phyloP scores from a whole-genome alignment of 2,797 vertebrate species.

The Amphiprion clarkii region DNA sequence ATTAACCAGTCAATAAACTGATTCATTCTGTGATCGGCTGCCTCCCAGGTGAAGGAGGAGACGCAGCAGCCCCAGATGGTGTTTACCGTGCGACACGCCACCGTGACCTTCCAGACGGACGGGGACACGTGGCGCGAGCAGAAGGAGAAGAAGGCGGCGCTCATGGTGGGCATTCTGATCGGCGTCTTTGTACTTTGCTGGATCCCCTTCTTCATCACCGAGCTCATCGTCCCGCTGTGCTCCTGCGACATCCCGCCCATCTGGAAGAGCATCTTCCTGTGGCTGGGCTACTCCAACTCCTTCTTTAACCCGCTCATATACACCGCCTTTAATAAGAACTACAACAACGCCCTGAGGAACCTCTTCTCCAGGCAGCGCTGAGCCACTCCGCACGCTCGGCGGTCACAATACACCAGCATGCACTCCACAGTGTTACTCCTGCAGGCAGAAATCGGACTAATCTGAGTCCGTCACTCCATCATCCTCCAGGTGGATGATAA shows the following conservation, averaged over 20 bases:
- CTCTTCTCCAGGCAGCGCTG: slow-evolving; percentile 92
- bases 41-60: slow-evolving; percentile 89
- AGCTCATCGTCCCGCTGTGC: slow-evolving; percentile 94
- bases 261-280: slow-evolving; percentile 98
- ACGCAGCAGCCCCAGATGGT: slow-evolving; percentile 91
- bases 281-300: slow-evolving; percentile 98
- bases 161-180: slow-evolving; percentile 97
- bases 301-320: slow-evolving; percentile 99
- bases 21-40: slow-evolving; percentile 27
- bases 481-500: slow-evolving; percentile 34
- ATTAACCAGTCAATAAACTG: slow-evolving; percentile 28
- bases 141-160: slow-evolving; percentile 94
- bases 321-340: slow-evolving; percentile 98
- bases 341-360: slow-evolving; percentile 95
- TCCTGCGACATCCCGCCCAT: slow-evolving; percentile 92
- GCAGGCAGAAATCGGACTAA: slow-evolving; percentile 33
- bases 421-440: slow-evolving; percentile 37
- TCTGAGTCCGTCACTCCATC: slow-evolving; percentile 34
- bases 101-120: slow-evolving; percentile 94
- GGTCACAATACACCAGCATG: slow-evolving; percentile 48
- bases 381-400: slow-evolving; percentile 45
- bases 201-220: slow-evolving; percentile 97
- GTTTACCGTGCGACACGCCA: slow-evolving; percentile 91
- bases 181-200: slow-evolving; percentile 97
- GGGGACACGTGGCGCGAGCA: slow-evolving; percentile 95